phyloP scores from a whole-genome alignment of 2,113 vertebrate genomes.

The Pelvicachromis taeniatus region DNA sequence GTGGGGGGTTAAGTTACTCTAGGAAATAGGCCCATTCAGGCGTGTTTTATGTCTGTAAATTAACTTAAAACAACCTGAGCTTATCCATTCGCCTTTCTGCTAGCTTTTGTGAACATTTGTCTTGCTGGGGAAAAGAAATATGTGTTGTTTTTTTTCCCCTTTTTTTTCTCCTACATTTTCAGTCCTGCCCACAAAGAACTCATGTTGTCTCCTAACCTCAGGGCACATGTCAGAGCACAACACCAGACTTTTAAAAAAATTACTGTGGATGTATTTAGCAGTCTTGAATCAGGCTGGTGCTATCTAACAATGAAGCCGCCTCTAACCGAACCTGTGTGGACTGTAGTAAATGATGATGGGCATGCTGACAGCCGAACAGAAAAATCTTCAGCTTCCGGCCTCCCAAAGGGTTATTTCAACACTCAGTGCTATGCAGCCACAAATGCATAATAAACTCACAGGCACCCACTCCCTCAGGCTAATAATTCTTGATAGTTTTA shows the following conservation, averaged over 20 bases:
- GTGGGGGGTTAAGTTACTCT: not conserved
- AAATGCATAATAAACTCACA: not conserved
- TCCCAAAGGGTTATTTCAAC: not conserved
- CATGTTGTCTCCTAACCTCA: not conserved
- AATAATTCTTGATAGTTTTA: constrained; percentile 16
- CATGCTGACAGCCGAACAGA: not conserved
- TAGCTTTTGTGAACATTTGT: not conserved
- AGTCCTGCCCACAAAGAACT: not conserved
- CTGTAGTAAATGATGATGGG: not conserved
- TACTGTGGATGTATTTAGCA: not conserved
- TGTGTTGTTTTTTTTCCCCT: not conserved
- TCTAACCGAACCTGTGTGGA: too few relatives aligned
- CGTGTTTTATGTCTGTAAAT: not conserved
- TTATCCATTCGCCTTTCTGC: not conserved
- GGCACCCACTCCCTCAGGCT: not conserved
- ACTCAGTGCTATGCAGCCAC: not conserved
- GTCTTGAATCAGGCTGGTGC: not conserved
- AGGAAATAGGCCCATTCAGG: not conserved
- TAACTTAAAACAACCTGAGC: not conserved
- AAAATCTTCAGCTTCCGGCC: not conserved
- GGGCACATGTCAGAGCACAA: not conserved
- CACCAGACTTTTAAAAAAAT: not conserved
- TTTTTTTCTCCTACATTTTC: not conserved
- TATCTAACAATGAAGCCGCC: not conserved
- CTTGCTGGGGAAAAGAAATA: not conserved